These are phyloP conservation scores for Eledone cirrhosa DNA, from an alignment of 2,888 invertebrate species.

Conservation along the genomic window DNA sequence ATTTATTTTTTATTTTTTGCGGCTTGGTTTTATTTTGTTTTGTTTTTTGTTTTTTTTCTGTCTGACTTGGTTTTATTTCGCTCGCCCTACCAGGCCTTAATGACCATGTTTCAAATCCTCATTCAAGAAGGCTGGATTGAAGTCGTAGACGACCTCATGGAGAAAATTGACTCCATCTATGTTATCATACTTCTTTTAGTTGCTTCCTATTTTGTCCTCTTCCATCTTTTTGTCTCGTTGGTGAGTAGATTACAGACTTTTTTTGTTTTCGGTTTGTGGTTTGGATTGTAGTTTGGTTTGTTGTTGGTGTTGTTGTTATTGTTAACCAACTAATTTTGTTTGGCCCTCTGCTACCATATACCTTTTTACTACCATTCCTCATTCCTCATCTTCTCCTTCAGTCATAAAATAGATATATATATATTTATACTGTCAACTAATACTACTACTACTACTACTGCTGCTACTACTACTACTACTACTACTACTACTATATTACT, in stretches of 20 bases:
- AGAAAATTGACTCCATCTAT: conserved; percentile 34
- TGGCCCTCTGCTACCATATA: too few species aligned
- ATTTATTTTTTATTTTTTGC: conserved; percentile 30
- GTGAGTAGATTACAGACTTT: conserved; percentile 47
- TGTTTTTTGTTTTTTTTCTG: conserved; percentile 18
- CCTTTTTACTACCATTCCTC: too few species aligned
- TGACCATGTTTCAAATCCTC: conserved; percentile 66
- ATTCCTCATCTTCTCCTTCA: too few species aligned
- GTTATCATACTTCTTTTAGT: conserved; percentile 43
- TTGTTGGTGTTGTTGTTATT: conserved; percentile 8
- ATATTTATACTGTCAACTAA: too few species aligned
- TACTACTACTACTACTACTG: too few species aligned
- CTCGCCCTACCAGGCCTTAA: conserved; percentile 56
- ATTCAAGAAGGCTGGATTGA: conserved; percentile 67
- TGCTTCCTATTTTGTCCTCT: conserved; percentile 58
- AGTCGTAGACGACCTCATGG: conserved; percentile 56
- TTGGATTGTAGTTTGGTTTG: neutral
- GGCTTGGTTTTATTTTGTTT: conserved; percentile 20
- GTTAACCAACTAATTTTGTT: neutral
- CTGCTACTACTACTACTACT: too few species aligned
- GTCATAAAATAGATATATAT: too few species aligned
- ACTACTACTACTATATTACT: neutral
- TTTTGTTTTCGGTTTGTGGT: neutral
- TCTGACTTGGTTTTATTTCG: conserved; percentile 30
- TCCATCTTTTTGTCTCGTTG: conserved; percentile 58